These are phyloP conservation scores for Slavum lentiscoides DNA, from an alignment of 2,888 invertebrate species.

Conservation along the genomic window DNA sequence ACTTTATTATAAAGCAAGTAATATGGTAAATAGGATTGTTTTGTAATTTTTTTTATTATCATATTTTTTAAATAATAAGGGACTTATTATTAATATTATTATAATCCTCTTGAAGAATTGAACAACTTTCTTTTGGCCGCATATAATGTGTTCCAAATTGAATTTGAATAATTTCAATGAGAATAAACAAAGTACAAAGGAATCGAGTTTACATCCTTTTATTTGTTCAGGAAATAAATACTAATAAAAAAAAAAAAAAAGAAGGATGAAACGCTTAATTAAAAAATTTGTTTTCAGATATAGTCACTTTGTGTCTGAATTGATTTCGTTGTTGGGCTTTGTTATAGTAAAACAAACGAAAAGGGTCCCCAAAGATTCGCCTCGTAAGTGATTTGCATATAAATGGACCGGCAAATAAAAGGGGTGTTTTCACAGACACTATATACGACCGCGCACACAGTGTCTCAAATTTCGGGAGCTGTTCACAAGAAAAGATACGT, in stretches of 20 bases:
- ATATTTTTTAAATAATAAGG: not conserved
- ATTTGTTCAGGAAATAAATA: not conserved
- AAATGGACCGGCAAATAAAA: constrained; percentile 42
- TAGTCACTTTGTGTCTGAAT: constrained; percentile 21
- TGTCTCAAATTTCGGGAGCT: constrained; percentile 28
- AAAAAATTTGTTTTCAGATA: constrained; percentile 23
- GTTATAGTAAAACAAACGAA: constrained; percentile 46
- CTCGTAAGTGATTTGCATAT: constrained; percentile 43
- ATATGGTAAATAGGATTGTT: not conserved
- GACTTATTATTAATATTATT: not conserved
- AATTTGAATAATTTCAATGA: not conserved
- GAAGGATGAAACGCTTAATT: not conserved
- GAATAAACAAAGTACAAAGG: not conserved
- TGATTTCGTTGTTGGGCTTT: constrained; percentile 31
- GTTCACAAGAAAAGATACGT: constrained; percentile 14
- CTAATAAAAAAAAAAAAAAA: not conserved
- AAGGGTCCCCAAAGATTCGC: not conserved
- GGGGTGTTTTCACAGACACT: constrained; percentile 40
- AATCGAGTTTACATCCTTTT: not conserved
- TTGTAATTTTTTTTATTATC: not conserved
- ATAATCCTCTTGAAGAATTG: not conserved
- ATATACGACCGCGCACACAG: not conserved
- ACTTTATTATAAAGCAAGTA: not conserved
- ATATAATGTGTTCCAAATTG: not conserved
- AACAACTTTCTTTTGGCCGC: not conserved